These are phyloP conservation scores for Ips typographus DNA, from an alignment of 1,140 invertebrate species.

Conservation along the genomic window DNA sequence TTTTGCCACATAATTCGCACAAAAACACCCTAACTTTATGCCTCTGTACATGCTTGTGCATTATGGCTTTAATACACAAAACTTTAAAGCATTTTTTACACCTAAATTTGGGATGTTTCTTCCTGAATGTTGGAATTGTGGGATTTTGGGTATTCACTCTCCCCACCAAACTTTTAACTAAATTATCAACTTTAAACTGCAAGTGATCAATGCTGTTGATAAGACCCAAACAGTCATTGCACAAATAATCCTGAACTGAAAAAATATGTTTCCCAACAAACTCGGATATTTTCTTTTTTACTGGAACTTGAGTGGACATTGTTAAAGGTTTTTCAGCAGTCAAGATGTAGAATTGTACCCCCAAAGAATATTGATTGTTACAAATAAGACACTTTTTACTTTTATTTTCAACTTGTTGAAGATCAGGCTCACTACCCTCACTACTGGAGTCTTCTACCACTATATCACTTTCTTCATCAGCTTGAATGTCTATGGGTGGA, in stretches of 20 bases:
- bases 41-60: constrained; percentile 22
- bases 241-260: constrained; percentile 43
- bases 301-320: constrained; percentile 47
- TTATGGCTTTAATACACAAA: constrained; percentile 21
- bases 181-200: constrained; percentile 43
- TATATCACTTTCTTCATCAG: constrained; percentile 46
- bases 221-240: constrained; percentile 46
- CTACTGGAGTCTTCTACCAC: constrained; percentile 49
- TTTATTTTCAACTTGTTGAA: constrained; percentile 26
- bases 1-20: constrained; percentile 39
- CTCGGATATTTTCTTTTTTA: constrained; percentile 42
- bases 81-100: constrained; percentile 39
- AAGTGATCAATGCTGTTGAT: constrained; percentile 49
- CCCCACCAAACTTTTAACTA: constrained; percentile 39
- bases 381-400: constrained; percentile 44
- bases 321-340: constrained; percentile 44
- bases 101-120: constrained; percentile 18
- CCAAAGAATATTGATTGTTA: constrained; percentile 42
- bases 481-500: constrained; percentile 32
- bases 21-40: constrained; percentile 33
- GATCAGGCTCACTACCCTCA: constrained; percentile 40
- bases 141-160: constrained; percentile 40
- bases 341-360: constrained; percentile 46
- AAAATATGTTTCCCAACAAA: constrained; percentile 38
- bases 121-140: constrained; percentile 1